phyloP scores from a whole-genome alignment of 2,888 invertebrate species.

The Cerceris ruficornis region DNA sequence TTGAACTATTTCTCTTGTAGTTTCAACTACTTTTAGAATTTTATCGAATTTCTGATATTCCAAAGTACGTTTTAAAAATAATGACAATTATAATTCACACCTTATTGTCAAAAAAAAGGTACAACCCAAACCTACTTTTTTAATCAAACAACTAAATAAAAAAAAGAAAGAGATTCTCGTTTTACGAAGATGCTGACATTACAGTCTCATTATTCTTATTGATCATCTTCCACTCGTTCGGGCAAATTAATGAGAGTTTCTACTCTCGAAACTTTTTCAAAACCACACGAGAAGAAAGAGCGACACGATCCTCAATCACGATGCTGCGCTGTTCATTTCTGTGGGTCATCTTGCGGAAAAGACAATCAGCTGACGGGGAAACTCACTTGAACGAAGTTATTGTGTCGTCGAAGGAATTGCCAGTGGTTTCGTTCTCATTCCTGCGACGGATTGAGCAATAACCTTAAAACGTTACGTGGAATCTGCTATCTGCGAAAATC shows the following conservation, averaged over 20 bases:
- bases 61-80: too few relatives aligned
- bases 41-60: too few relatives aligned
- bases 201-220: not conserved
- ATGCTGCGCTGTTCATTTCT: constrained; percentile 1
- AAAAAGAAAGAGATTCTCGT: too few relatives aligned
- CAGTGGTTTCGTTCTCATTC: constrained; percentile 23
- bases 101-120: too few relatives aligned
- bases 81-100: too few relatives aligned
- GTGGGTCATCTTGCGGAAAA: constrained; percentile 15
- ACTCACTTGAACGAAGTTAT: constrained; percentile 14
- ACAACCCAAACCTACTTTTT: too few relatives aligned
- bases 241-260: not conserved
- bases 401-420: not conserved
- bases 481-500: constrained; percentile 9
- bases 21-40: too few relatives aligned
- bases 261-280: constrained; percentile 11
- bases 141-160: too few relatives aligned
- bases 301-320: constrained; percentile 1
- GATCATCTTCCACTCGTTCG: not conserved
- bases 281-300: not conserved
- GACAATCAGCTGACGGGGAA: constrained; percentile 25
- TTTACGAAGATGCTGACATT: too few relatives aligned
- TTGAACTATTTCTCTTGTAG: too few relatives aligned
- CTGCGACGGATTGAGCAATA: constrained; percentile 4
- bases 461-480: constrained; percentile 7